Base-by-base conservation (phyloP, 2,113 vertebrate species). In the Rhegmatorhina hoffmannsi region DNA sequence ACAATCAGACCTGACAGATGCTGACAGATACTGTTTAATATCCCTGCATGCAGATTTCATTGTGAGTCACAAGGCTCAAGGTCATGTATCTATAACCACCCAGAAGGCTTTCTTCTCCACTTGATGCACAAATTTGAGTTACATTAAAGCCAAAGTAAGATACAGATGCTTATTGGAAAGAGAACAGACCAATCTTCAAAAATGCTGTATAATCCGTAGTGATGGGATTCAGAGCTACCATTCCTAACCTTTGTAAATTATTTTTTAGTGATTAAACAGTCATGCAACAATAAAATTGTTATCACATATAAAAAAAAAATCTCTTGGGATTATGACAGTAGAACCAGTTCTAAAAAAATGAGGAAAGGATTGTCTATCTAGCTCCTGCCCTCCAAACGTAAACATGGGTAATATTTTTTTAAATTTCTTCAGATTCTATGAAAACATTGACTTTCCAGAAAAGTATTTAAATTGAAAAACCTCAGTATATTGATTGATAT, bases 11-110 rank as follows among this genome's bases (percentile, higher is more conserved):
- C 19, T 81, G 76, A 87, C 83, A 87, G 55, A 82, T 87, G 78
- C 64, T 94, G 92, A 94, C 82, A 97, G 93, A 89, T 89, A 67
- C 59, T 79, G 46, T 78, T 80, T 85, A 80, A 95, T 94, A 94
- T 56, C 52, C 38, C 67, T 64, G 87, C 81, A 91, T 88, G 87
- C 73, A 80, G 82, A 90, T 92, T 88, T 55, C 43, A 74, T 56
- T 67, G 67, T 80, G 59, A 94, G 64, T 90, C 87, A 93, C 68
- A 81, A 81, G 81, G 82, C 82, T 94, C 87, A 93, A 94, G 94
- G 89, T 95, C 87, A 81, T 67, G 52, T 21, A 55, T 88, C 87
- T 77, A 17, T 89, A 89, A 82, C 95, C 56, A 85, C 70, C 74
- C 77, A 95, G 77, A 95, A 92, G 89, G 75, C 68, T 96, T 96